These are phyloP conservation scores for Gambelia wislizenii DNA, from an alignment of 2,797 vertebrate genomes.

Conservation along the genomic window DNA sequence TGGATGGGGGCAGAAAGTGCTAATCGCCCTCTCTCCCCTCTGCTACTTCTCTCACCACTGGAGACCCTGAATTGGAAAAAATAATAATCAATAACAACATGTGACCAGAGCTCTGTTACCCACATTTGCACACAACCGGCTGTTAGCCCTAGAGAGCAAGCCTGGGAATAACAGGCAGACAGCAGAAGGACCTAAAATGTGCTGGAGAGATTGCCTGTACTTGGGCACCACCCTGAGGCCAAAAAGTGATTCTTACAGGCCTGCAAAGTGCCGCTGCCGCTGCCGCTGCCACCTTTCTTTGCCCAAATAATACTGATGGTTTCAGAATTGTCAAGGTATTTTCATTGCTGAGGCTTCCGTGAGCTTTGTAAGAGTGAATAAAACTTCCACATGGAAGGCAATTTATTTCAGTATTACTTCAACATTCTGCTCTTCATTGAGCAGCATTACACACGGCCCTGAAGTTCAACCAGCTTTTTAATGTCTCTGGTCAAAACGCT, in stretches of 20 bases:
- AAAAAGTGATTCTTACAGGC: not conserved
- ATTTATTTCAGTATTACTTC: not conserved
- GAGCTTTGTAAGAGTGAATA: not conserved
- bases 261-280: not conserved
- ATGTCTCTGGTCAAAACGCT: not conserved
- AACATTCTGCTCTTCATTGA: not conserved
- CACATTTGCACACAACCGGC: not conserved
- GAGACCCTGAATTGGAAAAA: not conserved
- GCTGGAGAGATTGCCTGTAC: not conserved
- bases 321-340: too few relatives aligned
- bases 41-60: not conserved
- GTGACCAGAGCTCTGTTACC: not conserved
- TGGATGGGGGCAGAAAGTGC: too few relatives aligned
- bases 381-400: too few relatives aligned
- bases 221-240: slow-evolving; percentile 30
- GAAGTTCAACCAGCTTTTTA: not conserved
- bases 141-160: too few relatives aligned
- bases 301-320: too few relatives aligned
- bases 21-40: not conserved
- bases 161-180: not conserved
- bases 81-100: not conserved
- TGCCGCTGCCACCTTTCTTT: too few relatives aligned
- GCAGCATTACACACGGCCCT: too few relatives aligned
- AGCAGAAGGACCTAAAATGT: not conserved
- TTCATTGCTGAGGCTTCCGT: not conserved